Percentiles rank a stretch among this genome's conserved stretches.
phyloP scores from a whole-genome alignment of 2,797 vertebrate genomes.

The Coranthus polyacanthus region DNA sequence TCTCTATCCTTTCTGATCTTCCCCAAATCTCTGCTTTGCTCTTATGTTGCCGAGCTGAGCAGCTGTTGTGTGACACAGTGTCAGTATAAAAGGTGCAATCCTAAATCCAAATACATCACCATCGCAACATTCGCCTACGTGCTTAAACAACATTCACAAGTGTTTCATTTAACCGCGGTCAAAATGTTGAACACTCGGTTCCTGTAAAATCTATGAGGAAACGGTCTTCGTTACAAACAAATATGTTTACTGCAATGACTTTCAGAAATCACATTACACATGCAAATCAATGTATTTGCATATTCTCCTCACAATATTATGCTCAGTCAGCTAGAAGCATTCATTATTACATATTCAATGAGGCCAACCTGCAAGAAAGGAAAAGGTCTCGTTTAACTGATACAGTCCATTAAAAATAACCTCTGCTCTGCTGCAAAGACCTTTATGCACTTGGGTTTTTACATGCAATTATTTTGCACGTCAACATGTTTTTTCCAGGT shows the following conservation, averaged over 20 bases:
- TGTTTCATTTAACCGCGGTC: neutral
- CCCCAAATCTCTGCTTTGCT: conserved; percentile 23
- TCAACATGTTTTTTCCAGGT: too few relatives aligned
- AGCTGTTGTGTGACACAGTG: conserved; percentile 37
- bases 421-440: too few relatives aligned
- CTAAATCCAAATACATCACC: conserved; percentile 15
- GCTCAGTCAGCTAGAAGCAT: conserved; percentile 35
- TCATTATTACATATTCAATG: conserved; percentile 24
- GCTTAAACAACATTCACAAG: too few relatives aligned
- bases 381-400: too few relatives aligned
- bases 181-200: neutral
- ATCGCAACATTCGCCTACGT: too few relatives aligned
- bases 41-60: conserved; percentile 5
- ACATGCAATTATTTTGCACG: too few relatives aligned
- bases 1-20: conserved; percentile 16
- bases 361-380: too few relatives aligned
- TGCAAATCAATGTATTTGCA: conserved; percentile 47
- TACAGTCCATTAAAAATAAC: too few relatives aligned
- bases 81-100: conserved; percentile 4
- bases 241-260: conserved; percentile 12
- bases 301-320: conserved; percentile 24
- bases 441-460: too few relatives aligned
- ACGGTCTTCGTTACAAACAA: conserved; percentile 12
- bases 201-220: conserved; percentile 8
- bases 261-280: conserved; percentile 38